These are phyloP conservation scores for Erebia palarica DNA, from an alignment of 2,888 invertebrate genomes.

Conservation along the genomic window DNA sequence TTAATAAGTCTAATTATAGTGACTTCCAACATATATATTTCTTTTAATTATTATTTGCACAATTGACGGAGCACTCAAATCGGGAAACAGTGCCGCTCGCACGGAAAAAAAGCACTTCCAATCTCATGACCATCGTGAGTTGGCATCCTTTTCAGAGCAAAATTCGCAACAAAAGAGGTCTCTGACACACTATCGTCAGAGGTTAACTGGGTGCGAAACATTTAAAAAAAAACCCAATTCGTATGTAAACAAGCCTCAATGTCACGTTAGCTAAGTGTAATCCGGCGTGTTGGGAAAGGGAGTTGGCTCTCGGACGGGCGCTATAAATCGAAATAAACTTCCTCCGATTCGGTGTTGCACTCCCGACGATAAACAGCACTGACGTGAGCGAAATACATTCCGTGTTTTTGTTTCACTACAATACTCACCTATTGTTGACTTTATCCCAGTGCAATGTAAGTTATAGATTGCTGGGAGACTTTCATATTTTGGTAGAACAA, in stretches of 20 bases:
- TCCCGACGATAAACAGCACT: slow-evolving; percentile 19
- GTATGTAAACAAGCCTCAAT: slow-evolving; percentile 9
- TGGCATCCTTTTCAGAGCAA: too few relatives aligned
- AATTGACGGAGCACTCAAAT: too few relatives aligned
- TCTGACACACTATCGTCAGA: too few relatives aligned
- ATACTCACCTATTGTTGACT: slow-evolving; percentile 9
- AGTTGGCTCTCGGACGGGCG: slow-evolving; percentile 18
- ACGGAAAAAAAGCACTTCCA: too few relatives aligned
- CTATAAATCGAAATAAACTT: slow-evolving; percentile 36
- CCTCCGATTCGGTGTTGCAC: slow-evolving; percentile 23
- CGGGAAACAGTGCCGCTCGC: too few relatives aligned
- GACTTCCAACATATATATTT: too few relatives aligned
- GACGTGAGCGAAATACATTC: slow-evolving; percentile 13
- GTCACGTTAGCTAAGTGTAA: slow-evolving; percentile 23
- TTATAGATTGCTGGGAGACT: not conserved
- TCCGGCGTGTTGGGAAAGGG: slow-evolving; percentile 22
- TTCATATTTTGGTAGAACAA: not conserved
- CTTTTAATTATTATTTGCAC: too few relatives aligned
- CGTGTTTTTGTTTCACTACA: slow-evolving; percentile 20
- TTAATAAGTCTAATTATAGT: too few relatives aligned
- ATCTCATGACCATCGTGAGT: too few relatives aligned
- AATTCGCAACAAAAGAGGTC: too few relatives aligned
- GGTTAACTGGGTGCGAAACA: too few relatives aligned
- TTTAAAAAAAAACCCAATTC: too few relatives aligned
- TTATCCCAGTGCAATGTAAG: not conserved